Conservation (phyloP, 2,113 vertebrate species). For the Petrocephalus microphthalmus region DNA sequence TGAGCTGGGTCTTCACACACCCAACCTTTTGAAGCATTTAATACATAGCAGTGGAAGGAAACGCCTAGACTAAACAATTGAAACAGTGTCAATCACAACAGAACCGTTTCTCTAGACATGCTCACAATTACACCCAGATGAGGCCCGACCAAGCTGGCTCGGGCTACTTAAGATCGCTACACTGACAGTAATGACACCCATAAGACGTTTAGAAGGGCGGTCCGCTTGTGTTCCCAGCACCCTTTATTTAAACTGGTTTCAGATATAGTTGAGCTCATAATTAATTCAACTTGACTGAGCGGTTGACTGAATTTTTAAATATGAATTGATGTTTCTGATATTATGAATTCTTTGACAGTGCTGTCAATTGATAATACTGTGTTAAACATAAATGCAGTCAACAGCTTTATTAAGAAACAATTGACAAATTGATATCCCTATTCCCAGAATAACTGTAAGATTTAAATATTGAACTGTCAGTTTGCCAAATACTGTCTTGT, state of each 20-base stretch:
- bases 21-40: neutral
- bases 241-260: neutral
- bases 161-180: neutral
- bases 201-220: neutral
- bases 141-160: neutral
- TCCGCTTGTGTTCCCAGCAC: neutral
- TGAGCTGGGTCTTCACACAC: neutral
- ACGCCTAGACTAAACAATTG: neutral
- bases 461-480: neutral
- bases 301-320: neutral
- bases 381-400: neutral
- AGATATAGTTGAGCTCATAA: neutral
- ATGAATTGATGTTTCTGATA: neutral
- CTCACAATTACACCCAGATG: neutral
- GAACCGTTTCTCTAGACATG: neutral
- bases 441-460: neutral
- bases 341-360: neutral
- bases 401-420: neutral
- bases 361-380: neutral
- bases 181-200: neutral
- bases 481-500: neutral
- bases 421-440: neutral
- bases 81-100: constrained; percentile 5
- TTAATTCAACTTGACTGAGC: neutral
- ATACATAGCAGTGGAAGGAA: neutral